These are phyloP conservation scores for Rhinogobio ventralis DNA, from an alignment of 2,797 vertebrate genomes.

Conservation along the genomic window DNA sequence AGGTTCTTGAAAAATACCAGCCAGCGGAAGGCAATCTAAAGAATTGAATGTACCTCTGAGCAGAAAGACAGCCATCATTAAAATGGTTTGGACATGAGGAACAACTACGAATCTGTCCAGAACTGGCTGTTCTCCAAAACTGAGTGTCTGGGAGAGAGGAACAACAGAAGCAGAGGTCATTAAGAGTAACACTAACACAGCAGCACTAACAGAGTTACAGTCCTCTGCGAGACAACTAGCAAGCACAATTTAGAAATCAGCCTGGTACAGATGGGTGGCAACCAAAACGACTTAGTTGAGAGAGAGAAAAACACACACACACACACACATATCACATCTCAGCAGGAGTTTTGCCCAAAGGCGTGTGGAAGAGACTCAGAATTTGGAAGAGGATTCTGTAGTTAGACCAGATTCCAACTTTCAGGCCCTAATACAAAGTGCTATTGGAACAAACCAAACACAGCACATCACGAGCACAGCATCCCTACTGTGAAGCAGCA, in stretches of 20 bases:
- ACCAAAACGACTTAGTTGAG: constrained; percentile 1
- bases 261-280: constrained; percentile 17
- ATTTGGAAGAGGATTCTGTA: constrained; percentile 34
- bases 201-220: constrained; percentile 21
- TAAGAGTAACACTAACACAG: constrained; percentile 3
- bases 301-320: not conserved
- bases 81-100: constrained; percentile 20
- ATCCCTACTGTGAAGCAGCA: constrained; percentile 34
- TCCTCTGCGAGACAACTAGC: constrained; percentile 14
- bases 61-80: constrained; percentile 22
- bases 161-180: constrained; percentile 32
- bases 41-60: constrained; percentile 3
- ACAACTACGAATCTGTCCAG: constrained; percentile 10
- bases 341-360: constrained; percentile 23
- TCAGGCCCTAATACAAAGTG: constrained; percentile 31
- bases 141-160: not conserved
- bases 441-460: constrained; percentile 29
- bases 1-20: constrained; percentile 18
- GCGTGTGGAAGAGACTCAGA: constrained; percentile 2
- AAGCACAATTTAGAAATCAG: constrained; percentile 16
- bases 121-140: constrained; percentile 32
- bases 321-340: constrained; percentile 4
- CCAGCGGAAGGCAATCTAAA: not conserved
- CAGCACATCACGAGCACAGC: constrained; percentile 18
- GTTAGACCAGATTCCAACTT: constrained; percentile 32